Percentiles rank a stretch among this genome's conserved stretches.
Conservation (phyloP, 2,888 invertebrate species). For the Lasioglossum leucozonium region DNA sequence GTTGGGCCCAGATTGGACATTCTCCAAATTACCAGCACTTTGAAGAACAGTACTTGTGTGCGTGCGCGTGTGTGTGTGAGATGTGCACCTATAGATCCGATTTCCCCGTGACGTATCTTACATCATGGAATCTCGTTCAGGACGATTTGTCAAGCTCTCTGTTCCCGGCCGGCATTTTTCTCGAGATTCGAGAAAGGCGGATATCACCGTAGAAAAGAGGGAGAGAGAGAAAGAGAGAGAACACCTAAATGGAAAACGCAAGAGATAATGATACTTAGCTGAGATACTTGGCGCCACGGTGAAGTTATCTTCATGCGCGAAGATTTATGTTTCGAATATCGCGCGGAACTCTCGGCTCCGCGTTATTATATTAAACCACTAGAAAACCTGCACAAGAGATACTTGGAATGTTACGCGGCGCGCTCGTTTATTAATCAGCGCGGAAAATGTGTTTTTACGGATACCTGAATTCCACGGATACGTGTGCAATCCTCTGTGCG, state of each 20-base stretch:
- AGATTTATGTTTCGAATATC: conserved; percentile 10
- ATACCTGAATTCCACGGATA: neutral
- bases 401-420: conserved; percentile 5
- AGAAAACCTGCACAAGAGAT: conserved; percentile 11
- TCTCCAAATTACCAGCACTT: conserved; percentile 47
- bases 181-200: neutral
- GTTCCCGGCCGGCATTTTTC: conserved; percentile 4
- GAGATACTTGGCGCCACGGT: neutral
- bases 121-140: conserved; percentile 30
- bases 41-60: conserved; percentile 15
- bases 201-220: neutral
- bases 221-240: neutral
- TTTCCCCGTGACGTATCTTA: conserved; percentile 37
- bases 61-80: conserved; percentile 41
- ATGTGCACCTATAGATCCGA: conserved; percentile 34
- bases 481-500: conserved; percentile 1
- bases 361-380: neutral
- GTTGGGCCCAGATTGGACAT: conserved; percentile 15
- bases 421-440: conserved; percentile 24
- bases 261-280: neutral
- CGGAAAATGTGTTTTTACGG: conserved; percentile 35
- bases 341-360: neutral
- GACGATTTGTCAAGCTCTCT: conserved; percentile 36
- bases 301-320: conserved; percentile 3
- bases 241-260: conserved; percentile 1